phyloP scores from a whole-genome alignment of 2,888 invertebrate genomes.

The Sacculina carcini region DNA sequence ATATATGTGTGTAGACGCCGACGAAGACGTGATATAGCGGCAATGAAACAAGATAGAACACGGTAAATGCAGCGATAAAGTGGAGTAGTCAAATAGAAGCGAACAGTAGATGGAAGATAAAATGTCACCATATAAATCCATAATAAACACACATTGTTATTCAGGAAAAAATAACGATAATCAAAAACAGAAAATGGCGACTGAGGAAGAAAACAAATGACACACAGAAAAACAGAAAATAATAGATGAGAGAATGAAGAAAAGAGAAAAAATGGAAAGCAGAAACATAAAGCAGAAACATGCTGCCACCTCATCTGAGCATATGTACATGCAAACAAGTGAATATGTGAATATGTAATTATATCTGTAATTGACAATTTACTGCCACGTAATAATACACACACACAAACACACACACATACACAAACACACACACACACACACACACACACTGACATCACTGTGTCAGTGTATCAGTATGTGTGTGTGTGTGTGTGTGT shows the following conservation, averaged over 20 bases:
- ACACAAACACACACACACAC: too few relatives aligned
- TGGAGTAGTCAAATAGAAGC: neutral
- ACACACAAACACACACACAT: too few relatives aligned
- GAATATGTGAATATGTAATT: too few relatives aligned
- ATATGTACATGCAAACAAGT: too few relatives aligned
- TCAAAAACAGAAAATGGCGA: neutral
- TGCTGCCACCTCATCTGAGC: too few relatives aligned
- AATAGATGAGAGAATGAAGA: neutral
- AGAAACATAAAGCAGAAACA: too few relatives aligned
- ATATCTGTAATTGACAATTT: too few relatives aligned
- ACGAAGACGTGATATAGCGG: slow-evolving; percentile 6
- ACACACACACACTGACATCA: too few relatives aligned
- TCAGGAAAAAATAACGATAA: neutral
- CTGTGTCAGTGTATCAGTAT: too few relatives aligned
- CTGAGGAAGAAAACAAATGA: neutral
- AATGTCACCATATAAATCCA: neutral
- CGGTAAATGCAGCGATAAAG: neutral
- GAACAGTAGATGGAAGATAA: neutral
- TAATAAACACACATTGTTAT: neutral
- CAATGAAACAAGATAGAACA: neutral
- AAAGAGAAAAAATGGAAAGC: neutral
- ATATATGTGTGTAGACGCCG: too few relatives aligned
- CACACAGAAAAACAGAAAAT: neutral
- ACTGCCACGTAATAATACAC: too few relatives aligned
- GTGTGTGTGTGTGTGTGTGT: too few relatives aligned